These are phyloP conservation scores for Pseudorasbora parva DNA, from an alignment of 2,113 vertebrate genomes.

Conservation along the genomic window DNA sequence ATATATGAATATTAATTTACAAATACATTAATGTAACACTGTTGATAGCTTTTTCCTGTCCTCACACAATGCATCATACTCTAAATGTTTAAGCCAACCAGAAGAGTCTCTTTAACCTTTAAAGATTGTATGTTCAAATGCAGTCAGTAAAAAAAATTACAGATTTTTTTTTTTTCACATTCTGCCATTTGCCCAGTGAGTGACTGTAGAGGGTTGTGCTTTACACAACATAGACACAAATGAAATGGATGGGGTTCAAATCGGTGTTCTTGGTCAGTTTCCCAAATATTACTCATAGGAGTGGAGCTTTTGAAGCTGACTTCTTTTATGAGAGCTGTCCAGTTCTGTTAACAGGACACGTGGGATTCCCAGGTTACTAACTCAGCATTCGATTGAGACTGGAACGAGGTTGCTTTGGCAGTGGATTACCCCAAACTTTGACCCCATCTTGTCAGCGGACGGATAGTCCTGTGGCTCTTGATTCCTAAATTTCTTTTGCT, in stretches of 20 bases:
- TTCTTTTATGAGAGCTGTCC: slow-evolving; percentile 38
- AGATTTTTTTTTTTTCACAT: too few relatives aligned
- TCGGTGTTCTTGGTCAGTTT: slow-evolving; percentile 28
- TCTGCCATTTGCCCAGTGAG: background rate
- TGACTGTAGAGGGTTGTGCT: background rate
- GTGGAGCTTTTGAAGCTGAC: background rate
- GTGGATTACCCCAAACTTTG: too few relatives aligned
- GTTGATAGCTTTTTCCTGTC: background rate
- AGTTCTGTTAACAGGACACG: slow-evolving; percentile 15
- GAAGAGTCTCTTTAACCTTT: background rate
- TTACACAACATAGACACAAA: background rate
- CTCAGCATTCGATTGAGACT: too few relatives aligned
- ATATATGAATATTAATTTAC: background rate
- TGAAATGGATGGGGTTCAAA: background rate
- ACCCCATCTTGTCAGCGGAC: too few relatives aligned
- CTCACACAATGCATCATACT: background rate
- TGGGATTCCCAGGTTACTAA: slow-evolving; percentile 1
- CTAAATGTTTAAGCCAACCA: background rate
- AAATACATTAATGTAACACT: background rate
- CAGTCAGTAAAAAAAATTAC: too few relatives aligned
- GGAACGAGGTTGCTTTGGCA: background rate
- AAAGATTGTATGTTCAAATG: background rate
- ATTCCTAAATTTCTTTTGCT: too few relatives aligned
- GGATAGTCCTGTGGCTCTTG: too few relatives aligned
- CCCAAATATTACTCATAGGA: slow-evolving; percentile 41